A percentile compares a stretch with the other conserved stretches of the same genome.
These are phyloP conservation scores for Ascaphus truei DNA, from an alignment of 2,113 vertebrate species.

Conservation along the genomic window DNA sequence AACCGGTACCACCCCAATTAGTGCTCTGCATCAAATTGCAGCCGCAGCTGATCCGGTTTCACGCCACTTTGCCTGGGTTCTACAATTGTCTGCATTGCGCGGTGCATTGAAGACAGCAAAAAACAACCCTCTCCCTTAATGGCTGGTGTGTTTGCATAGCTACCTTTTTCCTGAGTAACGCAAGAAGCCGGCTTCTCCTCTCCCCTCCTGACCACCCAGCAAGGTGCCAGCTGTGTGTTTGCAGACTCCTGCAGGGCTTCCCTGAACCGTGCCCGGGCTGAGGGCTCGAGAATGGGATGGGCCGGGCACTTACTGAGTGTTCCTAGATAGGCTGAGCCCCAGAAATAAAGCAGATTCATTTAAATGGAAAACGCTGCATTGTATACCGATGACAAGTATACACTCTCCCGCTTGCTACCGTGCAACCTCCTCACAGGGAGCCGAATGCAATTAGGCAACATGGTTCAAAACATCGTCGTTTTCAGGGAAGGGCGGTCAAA, in stretches of 20 bases:
- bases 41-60: neutral
- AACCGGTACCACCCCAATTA: neutral
- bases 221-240: conserved; percentile 7
- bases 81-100: neutral
- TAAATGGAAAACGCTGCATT: too few species aligned
- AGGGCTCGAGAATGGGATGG: too few species aligned
- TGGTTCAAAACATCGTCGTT: too few species aligned
- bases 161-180: neutral
- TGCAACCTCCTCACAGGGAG: too few species aligned
- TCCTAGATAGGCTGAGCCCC: conserved; percentile 29
- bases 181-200: neutral
- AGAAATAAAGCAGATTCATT: too few species aligned
- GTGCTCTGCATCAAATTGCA: neutral
- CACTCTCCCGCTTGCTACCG: too few species aligned
- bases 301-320: conserved; percentile 18
- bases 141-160: conserved; percentile 2
- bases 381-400: too few species aligned
- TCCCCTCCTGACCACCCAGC: neutral
- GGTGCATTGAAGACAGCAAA: neutral
- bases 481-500: too few species aligned
- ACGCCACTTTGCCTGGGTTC: neutral
- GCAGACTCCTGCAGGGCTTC: neutral
- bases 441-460: too few species aligned
- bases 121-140: neutral
- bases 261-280: neutral